Evolutionary conservation across 2,797 vertebrate species (phyloP).

Genomic region (Scomberomorus guttatus): DNA sequence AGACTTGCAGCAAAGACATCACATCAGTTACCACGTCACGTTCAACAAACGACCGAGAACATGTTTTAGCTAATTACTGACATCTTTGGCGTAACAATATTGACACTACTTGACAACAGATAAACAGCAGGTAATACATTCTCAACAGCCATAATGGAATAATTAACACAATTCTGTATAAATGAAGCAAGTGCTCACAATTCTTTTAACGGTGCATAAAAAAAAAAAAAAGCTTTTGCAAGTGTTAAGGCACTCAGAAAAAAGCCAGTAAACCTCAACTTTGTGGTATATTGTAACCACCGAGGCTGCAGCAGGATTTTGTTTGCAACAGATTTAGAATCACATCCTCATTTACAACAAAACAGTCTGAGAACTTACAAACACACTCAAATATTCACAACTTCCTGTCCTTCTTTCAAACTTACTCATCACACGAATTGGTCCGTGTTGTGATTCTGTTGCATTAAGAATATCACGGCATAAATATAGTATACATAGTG

Average conservation of each 20-base stretch:
- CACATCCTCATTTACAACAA: neutral
- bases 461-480: slow-evolving; percentile 41
- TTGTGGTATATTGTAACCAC: slow-evolving; percentile 1
- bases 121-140: neutral
- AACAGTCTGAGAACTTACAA: neutral
- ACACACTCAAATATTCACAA: neutral
- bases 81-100: neutral
- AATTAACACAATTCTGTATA: slow-evolving; percentile 18
- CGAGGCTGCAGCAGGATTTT: slow-evolving; percentile 23
- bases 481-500: slow-evolving; percentile 61
- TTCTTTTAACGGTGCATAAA: slow-evolving; percentile 30
- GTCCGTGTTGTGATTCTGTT: slow-evolving; percentile 59
- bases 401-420: neutral
- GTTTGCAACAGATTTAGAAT: slow-evolving; percentile 3
- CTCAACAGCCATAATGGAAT: slow-evolving; percentile 12
- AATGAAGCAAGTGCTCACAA: slow-evolving; percentile 14
- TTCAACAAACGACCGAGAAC: neutral
- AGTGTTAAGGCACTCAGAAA: slow-evolving; percentile 76
- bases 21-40: neutral
- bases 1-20: neutral
- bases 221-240: slow-evolving; percentile 38
- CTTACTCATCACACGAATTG: slow-evolving; percentile 32
- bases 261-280: slow-evolving; percentile 26
- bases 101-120: neutral
- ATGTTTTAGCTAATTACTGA: slow-evolving; percentile 40